Percentiles rank a stretch among this genome's conserved stretches.
Evolutionary conservation across 2,113 vertebrate species (phyloP).

Genomic region (Chlorodrepanis virens): DNA sequence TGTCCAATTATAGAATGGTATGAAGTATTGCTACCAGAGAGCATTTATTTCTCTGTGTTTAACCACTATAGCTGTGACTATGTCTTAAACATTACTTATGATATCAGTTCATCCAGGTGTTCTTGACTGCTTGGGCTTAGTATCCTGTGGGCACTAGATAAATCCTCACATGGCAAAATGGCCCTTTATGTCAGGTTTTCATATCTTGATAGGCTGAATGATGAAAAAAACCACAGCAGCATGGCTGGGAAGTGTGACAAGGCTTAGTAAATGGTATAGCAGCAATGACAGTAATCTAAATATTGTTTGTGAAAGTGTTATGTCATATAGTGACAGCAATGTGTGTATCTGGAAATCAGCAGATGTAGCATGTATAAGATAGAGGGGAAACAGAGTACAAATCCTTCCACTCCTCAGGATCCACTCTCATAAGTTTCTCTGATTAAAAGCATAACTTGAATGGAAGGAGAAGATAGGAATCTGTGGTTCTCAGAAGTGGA

Average conservation of each 20-base stretch:
- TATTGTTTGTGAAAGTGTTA: background rate
- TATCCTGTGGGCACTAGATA: background rate
- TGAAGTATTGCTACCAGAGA: background rate
- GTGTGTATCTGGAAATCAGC: background rate
- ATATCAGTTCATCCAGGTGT: background rate
- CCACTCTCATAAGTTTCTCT: background rate
- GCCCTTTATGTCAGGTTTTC: background rate
- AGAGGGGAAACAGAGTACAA: background rate
- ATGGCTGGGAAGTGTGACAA: background rate
- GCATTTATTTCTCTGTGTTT: background rate
- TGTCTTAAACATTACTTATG: background rate
- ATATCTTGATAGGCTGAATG: background rate
- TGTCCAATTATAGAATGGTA: background rate
- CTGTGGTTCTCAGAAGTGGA: background rate
- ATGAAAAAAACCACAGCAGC: background rate
- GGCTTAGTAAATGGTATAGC: background rate
- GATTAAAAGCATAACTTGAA: background rate
- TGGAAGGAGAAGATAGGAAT: background rate
- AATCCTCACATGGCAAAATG: background rate
- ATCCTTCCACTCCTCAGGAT: background rate
- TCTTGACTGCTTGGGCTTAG: background rate
- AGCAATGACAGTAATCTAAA: background rate
- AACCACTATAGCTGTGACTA: background rate
- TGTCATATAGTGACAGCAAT: background rate
- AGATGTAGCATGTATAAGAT: background rate